Conservation (phyloP, 2,797 vertebrate genomes). For the Chloroceryle amazona region DNA sequence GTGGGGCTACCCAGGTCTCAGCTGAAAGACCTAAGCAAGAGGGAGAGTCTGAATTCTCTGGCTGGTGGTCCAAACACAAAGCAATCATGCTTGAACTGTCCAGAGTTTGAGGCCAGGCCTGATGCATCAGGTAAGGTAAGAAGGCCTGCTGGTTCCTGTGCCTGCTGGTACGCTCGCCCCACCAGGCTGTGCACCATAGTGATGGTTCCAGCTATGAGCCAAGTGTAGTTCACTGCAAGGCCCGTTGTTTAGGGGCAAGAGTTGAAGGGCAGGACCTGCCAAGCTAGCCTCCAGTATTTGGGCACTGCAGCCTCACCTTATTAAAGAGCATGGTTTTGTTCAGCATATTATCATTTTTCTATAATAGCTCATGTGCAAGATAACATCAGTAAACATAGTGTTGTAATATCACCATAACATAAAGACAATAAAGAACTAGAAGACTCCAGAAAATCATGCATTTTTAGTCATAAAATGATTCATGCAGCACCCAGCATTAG, state of each 20-base stretch:
- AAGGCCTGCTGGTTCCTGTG: not conserved
- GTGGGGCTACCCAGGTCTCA: fast-evolving
- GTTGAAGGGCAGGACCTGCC: not conserved
- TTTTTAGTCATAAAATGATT: not conserved
- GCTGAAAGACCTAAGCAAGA: not conserved
- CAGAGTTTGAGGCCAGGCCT: not conserved
- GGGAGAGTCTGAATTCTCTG: not conserved
- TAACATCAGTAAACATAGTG: not conserved
- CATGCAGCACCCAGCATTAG: not conserved
- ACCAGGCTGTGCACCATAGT: not conserved
- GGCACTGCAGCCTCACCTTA: not conserved
- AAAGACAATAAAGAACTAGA: not conserved
- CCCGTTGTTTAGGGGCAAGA: not conserved
- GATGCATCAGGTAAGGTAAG: not conserved
- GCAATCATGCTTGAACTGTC: not conserved
- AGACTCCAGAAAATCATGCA: not conserved
- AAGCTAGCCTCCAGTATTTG: not conserved
- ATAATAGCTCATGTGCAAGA: not conserved
- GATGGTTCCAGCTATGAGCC: not conserved
- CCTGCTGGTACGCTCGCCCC: not conserved
- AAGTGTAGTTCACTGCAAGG: not conserved
- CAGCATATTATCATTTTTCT: not conserved
- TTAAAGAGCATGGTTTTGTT: not conserved
- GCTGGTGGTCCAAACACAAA: too few species aligned
- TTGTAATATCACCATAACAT: not conserved